Base-by-base conservation (phyloP, 2,888 invertebrate species). In the Incurvaria masculella region DNA sequence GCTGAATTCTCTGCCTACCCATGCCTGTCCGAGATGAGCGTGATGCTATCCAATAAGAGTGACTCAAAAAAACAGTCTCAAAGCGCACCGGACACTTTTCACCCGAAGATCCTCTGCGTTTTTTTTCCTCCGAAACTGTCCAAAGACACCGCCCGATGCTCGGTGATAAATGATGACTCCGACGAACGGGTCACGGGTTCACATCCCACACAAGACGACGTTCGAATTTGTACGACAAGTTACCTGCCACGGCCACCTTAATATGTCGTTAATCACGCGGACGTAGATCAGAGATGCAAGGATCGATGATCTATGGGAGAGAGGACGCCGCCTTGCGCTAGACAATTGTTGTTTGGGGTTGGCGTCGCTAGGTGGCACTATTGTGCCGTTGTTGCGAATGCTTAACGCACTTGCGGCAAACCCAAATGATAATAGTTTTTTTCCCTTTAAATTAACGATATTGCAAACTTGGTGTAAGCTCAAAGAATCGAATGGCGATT, bases 101-200 rank as follows among this genome's bases (percentile, higher is more conserved):
- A 23, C 10, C 10, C 5, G 23, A 23, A 23, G 23, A 5, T 23
- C 23, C 23, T 6, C 23, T 23, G 10, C 23, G 10, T 6, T 23
- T 23, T 23, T 23, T 23, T 33, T 11, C 33, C n/a, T n/a, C n/a
- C n/a, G n/a, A n/a, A n/a, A n/a, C n/a, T n/a, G n/a, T n/a, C n/a
- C n/a, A n/a, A n/a, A n/a, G n/a, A n/a, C 27, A 5, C 21, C 21
- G 17, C 11, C 18, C 11, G 17, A 41, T 20, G 21, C 18, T 2
- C 18, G n/a, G 41, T 41, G 41, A 41, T 20, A 41, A 41, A 41
- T 41, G 41, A 41, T n/a, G 5, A 17, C 4, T n/a, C 16, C 41
- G 41, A 18, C 41, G 10, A 18, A n/a, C 41, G 21, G 41, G 41
- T 41, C 41, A 41, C 18, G 16, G 41, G 41, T 41, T 41, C 41